Base-by-base conservation (phyloP, 2,113 vertebrate species). In the Siniperca knerii region DNA sequence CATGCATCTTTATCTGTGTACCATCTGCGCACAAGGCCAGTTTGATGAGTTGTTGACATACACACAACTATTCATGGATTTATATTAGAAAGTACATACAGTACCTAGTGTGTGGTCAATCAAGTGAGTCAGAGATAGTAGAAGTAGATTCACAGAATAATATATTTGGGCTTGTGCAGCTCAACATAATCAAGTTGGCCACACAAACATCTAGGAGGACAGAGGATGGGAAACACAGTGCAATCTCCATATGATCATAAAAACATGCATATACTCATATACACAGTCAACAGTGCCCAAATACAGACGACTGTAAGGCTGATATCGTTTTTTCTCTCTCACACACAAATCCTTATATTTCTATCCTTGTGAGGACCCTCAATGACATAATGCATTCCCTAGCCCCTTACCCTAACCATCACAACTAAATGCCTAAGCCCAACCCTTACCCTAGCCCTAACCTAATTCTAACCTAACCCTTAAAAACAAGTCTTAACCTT, bases 151-250 rank as follows among this genome's bases (percentile, higher is more conserved):
- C 29, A 71, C 15, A 44, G 4, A 25, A 25, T 21, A n/a, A 42
- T 33, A 29, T 71, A 55, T 75, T 79, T 66, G 35, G 35, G 60
- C 73, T 70, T 58, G 57, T 70, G 73, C 60, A 65, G 42, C 35
- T 52, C 77, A 3, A 20, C 71, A 35, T 66, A 75, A 87, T 85
- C 29, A 85, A 69, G 85, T 74, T 81, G 52, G 40, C 73, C 50
- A 75, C 52, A 76, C 37, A 69, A 74, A 84, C 50, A 71, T 23
- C 67, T 23, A 68, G 10, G 18, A 35, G 58, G 50, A 70, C 40
- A 81, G 54, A 75, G 52, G 13, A 23, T 37, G 4, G 60, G 35
- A 77, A 71, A 54, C 67, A 61, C 66, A 61, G n/a, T 35, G 15
- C 71, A 67, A 85, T 70, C 44, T 77, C 58, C 9, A 23, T 48